These are phyloP conservation scores for Allygus modestus DNA, from an alignment of 2,888 invertebrate species.

Conservation along the genomic window DNA sequence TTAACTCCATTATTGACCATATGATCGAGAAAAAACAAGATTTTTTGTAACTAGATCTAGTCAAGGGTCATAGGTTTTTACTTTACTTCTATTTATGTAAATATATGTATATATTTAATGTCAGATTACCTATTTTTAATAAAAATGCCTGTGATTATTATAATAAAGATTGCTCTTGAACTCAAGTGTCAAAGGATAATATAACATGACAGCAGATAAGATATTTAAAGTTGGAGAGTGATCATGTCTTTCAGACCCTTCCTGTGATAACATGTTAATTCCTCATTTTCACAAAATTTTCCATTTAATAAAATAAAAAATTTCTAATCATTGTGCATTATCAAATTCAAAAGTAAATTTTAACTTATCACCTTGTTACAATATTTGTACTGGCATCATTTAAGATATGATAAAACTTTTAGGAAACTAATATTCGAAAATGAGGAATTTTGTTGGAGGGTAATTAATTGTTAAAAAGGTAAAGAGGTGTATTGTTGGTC, in stretches of 20 bases:
- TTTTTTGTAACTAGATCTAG: conserved; percentile 63
- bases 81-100: conserved; percentile 63
- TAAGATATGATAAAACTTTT: neutral
- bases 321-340: neutral
- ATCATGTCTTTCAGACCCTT: conserved; percentile 67
- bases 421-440: conserved; percentile 9
- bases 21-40: conserved; percentile 9
- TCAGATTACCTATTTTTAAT: conserved; percentile 68
- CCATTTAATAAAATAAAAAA: no score
- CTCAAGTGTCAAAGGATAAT: conserved; percentile 52
- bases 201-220: conserved; percentile 40
- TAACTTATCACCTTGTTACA: neutral
- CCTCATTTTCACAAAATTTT: conserved; percentile 34
- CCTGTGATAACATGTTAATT: conserved; percentile 59
- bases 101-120: conserved; percentile 63
- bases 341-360: neutral
- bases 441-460: conserved; percentile 36
- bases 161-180: conserved; percentile 45
- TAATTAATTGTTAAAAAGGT: conserved; percentile 25
- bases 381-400: neutral
- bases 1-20: conserved; percentile 17
- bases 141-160: conserved; percentile 67
- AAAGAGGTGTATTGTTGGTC: conserved; percentile 25
- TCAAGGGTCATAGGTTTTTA: conserved; percentile 60
- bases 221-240: conserved; percentile 43